Conservation (phyloP, 2,888 invertebrate genomes). For the Helicoverpa assulta region DNA sequence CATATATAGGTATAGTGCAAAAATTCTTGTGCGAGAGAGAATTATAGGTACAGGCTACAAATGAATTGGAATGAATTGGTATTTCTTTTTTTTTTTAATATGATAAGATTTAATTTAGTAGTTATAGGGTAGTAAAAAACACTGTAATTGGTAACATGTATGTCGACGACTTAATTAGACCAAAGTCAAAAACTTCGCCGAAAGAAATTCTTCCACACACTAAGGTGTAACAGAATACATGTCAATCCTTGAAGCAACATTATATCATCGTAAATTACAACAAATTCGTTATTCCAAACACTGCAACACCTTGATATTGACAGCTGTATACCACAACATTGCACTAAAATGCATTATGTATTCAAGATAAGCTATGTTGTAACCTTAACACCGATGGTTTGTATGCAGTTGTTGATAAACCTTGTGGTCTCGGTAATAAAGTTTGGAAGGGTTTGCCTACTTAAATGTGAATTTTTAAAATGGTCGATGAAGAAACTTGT, state of each 20-base stretch:
- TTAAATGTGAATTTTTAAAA: conserved; percentile 11
- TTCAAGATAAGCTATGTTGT: conserved; percentile 41
- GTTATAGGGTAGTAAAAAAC: no score
- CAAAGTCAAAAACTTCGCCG: no score
- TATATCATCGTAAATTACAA: conserved; percentile 18
- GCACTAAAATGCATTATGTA: conserved; percentile 36
- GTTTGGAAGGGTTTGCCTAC: conserved; percentile 16
- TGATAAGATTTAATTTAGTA: no score
- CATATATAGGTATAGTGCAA: no score
- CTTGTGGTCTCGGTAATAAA: conserved; percentile 17
- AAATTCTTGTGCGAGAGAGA: no score
- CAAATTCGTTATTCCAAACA: conserved; percentile 35
- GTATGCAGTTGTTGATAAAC: conserved; percentile 10
- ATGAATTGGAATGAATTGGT: no score
- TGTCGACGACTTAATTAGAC: no score
- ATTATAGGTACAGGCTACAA: no score
- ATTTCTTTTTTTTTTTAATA: no score
- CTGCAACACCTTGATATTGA: conserved; percentile 48
- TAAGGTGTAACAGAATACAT: no score
- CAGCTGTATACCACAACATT: conserved; percentile 16
- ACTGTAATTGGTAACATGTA: no score
- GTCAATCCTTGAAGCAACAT: background rate
- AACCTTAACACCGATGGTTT: conserved; percentile 43
- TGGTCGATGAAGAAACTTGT: background rate
- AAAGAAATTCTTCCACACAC: background rate